These are phyloP conservation scores for Liposcelis brunnea DNA, from an alignment of 2,888 invertebrate species.

Conservation along the genomic window DNA sequence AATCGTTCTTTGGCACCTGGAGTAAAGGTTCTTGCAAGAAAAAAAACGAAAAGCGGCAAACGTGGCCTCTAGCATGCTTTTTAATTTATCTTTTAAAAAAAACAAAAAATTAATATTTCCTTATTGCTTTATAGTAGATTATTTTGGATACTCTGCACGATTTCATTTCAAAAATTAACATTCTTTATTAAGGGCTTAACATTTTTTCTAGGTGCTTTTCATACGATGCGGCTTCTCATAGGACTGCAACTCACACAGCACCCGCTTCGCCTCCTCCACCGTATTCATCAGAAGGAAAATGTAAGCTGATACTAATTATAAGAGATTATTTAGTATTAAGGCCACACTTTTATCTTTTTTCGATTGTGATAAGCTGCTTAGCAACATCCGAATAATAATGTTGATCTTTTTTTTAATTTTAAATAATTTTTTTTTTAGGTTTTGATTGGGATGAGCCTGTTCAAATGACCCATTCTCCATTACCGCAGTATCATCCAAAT, in stretches of 20 bases:
- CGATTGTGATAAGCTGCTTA: too few species aligned
- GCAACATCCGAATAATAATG: too few species aligned
- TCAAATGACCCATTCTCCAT: constrained; percentile 13
- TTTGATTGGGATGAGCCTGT: constrained; percentile 26
- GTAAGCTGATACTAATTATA: constrained; percentile 18
- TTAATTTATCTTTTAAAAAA: too few species aligned
- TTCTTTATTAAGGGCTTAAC: constrained; percentile 8
- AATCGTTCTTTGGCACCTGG: constrained; percentile 10
- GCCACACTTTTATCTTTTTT: too few species aligned
- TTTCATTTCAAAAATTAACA: too few species aligned
- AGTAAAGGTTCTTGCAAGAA: too few species aligned
- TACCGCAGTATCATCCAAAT: constrained; percentile 62
- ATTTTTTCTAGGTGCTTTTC: constrained; percentile 47
- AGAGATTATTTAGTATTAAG: neutral
- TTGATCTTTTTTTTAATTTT: too few species aligned
- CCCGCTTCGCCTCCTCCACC: constrained; percentile 30
- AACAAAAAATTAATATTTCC: constrained; percentile 11
- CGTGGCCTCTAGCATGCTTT: too few species aligned
- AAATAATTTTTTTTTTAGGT: constrained; percentile 18
- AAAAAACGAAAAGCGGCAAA: too few species aligned
- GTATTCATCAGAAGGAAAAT: constrained; percentile 26
- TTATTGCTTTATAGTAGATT: too few species aligned
- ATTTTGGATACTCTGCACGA: too few species aligned
- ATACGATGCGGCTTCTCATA: constrained; percentile 47
- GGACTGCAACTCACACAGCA: constrained; percentile 30